Conservation (phyloP, 2,888 invertebrate species). For the Agrotis segetum region DNA sequence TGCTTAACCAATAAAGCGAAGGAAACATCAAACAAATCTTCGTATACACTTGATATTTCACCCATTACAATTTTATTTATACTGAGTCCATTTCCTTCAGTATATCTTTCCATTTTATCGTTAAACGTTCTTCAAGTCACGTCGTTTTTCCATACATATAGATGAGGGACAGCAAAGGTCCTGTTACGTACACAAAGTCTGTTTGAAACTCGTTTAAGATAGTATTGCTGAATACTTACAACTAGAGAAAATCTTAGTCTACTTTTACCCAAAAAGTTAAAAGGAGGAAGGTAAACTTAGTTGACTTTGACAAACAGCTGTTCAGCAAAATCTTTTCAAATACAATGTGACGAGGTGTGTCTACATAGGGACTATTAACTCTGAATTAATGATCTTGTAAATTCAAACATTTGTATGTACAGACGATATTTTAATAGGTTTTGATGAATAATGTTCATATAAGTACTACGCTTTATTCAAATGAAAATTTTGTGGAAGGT, state of each 20-base stretch:
- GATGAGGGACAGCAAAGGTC: slow-evolving; percentile 45
- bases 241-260: neutral
- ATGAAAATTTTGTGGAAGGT: slow-evolving; percentile 5
- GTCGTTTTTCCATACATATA: slow-evolving; percentile 63
- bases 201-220: slow-evolving; percentile 48
- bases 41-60: slow-evolving; percentile 3
- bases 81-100: slow-evolving; percentile 22
- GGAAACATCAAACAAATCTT: neutral
- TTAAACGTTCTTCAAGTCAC: slow-evolving; percentile 55
- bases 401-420: too few species aligned
- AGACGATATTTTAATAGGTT: neutral
- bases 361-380: neutral
- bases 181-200: slow-evolving; percentile 15
- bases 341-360: too few species aligned
- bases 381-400: neutral
- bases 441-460: neutral
- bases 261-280: neutral
- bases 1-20: neutral
- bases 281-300: too few species aligned
- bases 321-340: too few species aligned
- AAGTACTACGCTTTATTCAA: neutral
- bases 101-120: slow-evolving; percentile 36
- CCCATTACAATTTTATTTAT: slow-evolving; percentile 24
- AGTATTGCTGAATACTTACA: neutral
- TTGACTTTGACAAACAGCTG: too few species aligned